phyloP scores from a whole-genome alignment of 37 sponge, comb jelly and placozoan species.

The Axinella damicornis region DNA sequence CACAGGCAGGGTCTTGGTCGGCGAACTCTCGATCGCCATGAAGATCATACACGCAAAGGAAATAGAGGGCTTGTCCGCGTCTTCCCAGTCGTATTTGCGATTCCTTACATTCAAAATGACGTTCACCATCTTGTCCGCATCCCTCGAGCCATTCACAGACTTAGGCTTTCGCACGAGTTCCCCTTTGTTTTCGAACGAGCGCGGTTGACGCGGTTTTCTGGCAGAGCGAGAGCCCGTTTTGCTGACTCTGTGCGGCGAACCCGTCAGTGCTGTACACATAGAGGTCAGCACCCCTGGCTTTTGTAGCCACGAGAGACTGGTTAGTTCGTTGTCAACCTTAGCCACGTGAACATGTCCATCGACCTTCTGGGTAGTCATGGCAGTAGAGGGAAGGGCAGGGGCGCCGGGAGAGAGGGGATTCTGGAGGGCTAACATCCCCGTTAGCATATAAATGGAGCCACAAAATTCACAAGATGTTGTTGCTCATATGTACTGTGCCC shows the following conservation, averaged over 20 bases:
- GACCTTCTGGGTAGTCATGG: neutral
- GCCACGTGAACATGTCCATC: neutral
- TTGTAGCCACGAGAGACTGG: constrained; percentile 74
- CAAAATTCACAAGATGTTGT: no score
- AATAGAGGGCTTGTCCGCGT: constrained; percentile 74
- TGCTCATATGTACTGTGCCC: no score
- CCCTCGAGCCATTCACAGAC: neutral
- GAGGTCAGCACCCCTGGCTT: constrained; percentile 74
- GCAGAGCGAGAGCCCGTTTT: neutral
- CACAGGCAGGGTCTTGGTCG: constrained; percentile 83
- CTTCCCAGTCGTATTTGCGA: constrained; percentile 50
- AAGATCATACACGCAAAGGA: constrained; percentile 93
- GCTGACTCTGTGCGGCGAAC: constrained; percentile 26
- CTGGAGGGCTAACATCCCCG: no score
- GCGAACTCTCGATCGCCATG: constrained; percentile 87
- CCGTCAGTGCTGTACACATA: constrained; percentile 70
- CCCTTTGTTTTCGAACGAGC: neutral
- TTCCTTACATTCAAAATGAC: constrained; percentile 74
- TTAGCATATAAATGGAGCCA: no score
- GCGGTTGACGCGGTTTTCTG: constrained; percentile 18
- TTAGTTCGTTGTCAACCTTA: constrained; percentile 50
- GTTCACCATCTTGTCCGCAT: constrained; percentile 68
- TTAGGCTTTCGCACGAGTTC: neutral
- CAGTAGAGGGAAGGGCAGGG: neutral
- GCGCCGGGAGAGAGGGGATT: no score